Conservation (phyloP, 2,113 vertebrate genomes). For the Colius striatus region DNA sequence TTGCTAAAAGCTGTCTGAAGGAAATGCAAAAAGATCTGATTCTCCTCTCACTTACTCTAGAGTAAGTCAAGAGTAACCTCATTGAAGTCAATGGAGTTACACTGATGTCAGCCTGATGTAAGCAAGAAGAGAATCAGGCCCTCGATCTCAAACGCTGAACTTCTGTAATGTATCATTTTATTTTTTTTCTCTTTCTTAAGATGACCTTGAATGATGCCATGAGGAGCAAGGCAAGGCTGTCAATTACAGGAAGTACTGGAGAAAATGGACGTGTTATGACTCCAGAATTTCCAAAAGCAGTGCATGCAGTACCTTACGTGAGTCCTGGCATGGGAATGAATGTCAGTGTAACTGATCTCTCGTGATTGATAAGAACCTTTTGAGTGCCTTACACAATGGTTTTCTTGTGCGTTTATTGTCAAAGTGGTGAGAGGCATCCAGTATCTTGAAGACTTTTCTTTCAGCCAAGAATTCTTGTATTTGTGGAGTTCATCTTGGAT, state of each 20-base stretch:
- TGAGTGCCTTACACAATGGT: constrained; percentile 99
- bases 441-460: constrained; percentile 87
- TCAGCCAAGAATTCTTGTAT: constrained; percentile 84
- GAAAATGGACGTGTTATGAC: constrained; percentile 97
- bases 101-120: neutral
- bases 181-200: constrained; percentile 82
- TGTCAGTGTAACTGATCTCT: constrained; percentile 99
- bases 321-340: constrained; percentile 99
- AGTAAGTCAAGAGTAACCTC: constrained; percentile 37
- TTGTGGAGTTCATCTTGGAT: constrained; percentile 83
- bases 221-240: constrained; percentile 97
- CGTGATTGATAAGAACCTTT: constrained; percentile 95
- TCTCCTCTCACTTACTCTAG: constrained; percentile 59
- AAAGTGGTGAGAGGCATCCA: constrained; percentile 88
- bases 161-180: constrained; percentile 65
- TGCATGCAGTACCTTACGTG: constrained; percentile 95
- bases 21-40: constrained; percentile 54
- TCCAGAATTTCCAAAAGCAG: constrained; percentile 99
- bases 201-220: constrained; percentile 94
- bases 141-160: constrained; percentile 16
- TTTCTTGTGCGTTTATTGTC: constrained; percentile 89
- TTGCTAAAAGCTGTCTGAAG: constrained; percentile 75
- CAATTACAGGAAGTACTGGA: constrained; percentile 97
- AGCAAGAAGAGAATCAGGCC: constrained; percentile 63
- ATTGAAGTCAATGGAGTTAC: constrained; percentile 56